Evolutionary conservation across 2,113 vertebrate genomes (phyloP).

Genomic region (Labeo rohita): DNA sequence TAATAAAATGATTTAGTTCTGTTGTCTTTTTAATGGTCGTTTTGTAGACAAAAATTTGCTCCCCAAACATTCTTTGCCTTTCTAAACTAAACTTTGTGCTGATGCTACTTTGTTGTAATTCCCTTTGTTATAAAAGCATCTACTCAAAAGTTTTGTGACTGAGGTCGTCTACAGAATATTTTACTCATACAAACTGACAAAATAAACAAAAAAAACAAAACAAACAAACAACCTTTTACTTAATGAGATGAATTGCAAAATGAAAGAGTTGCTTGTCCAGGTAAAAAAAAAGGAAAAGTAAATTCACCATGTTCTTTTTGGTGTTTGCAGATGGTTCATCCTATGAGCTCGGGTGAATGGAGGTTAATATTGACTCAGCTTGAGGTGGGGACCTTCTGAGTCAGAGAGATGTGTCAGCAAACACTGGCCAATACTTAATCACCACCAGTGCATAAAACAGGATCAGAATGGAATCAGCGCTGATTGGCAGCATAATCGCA

Average conservation of each 20-base stretch:
- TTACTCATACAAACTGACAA: not conserved
- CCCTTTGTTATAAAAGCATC: too few relatives aligned
- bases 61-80: not conserved
- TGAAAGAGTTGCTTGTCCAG: too few relatives aligned
- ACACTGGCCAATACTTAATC: not conserved
- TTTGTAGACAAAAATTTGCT: not conserved
- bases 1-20: not conserved
- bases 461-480: constrained; percentile 3
- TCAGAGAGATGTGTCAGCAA: not conserved
- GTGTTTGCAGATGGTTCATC: constrained; percentile 18
- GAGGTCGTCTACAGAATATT: not conserved
- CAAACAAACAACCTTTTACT: too few relatives aligned
- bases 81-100: not conserved
- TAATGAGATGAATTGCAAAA: not conserved
- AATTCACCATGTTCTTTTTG: not conserved
- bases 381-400: not conserved
- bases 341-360: not conserved
- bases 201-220: too few relatives aligned
- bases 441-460: constrained; percentile 3
- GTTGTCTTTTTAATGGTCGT: not conserved
- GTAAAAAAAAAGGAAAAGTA: too few relatives aligned
- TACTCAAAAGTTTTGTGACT: not conserved
- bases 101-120: not conserved
- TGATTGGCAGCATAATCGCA: constrained; percentile 7
- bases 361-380: not conserved